These are phyloP conservation scores for Caenorhabditis doughertyi DNA, from an alignment of 2,888 invertebrate genomes.

Conservation along the genomic window DNA sequence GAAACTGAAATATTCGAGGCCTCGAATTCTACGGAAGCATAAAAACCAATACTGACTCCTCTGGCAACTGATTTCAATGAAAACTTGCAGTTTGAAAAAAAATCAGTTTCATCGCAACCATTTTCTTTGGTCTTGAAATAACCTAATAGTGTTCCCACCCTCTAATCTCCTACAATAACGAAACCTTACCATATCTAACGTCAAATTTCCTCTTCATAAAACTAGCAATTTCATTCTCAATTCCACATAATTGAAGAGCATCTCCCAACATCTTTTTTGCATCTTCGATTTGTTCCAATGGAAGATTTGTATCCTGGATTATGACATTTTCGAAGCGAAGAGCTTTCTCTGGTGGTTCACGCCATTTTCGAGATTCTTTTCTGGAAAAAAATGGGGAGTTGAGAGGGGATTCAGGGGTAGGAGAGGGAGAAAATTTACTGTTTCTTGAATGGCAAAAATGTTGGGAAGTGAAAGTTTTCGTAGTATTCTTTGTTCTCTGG, in stretches of 20 bases:
- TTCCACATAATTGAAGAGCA: conserved; percentile 67
- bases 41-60: too few species aligned
- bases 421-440: too few species aligned
- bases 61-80: too few species aligned
- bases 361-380: conserved; percentile 69
- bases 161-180: neutral
- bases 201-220: conserved; percentile 70
- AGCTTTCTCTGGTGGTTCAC: conserved; percentile 69
- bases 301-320: conserved; percentile 56
- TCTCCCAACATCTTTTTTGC: conserved; percentile 62
- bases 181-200: conserved; percentile 58
- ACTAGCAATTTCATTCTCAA: conserved; percentile 72
- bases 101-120: too few species aligned
- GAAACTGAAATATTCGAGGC: too few species aligned
- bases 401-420: too few species aligned
- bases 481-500: too few species aligned
- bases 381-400: conserved; percentile 38
- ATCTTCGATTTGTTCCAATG: conserved; percentile 56
- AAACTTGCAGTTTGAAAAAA: too few species aligned
- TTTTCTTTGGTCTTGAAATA: neutral
- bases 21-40: too few species aligned
- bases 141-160: neutral
- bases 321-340: conserved; percentile 65
- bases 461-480: too few species aligned
- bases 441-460: too few species aligned